These are phyloP conservation scores for Mayetiola destructor DNA, from an alignment of 2,888 invertebrate species.

Conservation along the genomic window DNA sequence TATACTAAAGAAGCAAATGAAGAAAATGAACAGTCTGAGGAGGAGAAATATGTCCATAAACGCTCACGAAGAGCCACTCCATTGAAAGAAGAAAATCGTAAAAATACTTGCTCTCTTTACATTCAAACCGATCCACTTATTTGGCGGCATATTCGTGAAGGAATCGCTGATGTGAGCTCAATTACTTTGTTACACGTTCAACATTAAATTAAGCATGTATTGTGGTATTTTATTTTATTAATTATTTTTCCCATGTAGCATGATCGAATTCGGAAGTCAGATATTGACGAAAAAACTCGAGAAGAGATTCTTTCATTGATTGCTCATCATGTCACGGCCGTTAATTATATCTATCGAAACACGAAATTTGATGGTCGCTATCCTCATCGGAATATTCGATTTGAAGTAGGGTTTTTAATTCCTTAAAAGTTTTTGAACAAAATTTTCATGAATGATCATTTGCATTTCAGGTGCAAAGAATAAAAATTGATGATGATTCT, in stretches of 20 bases:
- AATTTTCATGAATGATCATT: background rate
- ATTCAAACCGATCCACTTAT: slow-evolving; percentile 97
- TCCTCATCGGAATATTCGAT: slow-evolving; percentile 86
- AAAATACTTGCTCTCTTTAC: slow-evolving; percentile 85
- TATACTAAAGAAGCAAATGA: slow-evolving; percentile 63
- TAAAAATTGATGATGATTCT: slow-evolving; percentile 83
- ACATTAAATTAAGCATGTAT: background rate
- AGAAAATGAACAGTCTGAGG: slow-evolving; percentile 33
- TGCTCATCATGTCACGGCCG: slow-evolving; percentile 95
- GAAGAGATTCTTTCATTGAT: slow-evolving; percentile 96
- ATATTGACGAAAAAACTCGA: slow-evolving; percentile 74
- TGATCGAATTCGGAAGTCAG: slow-evolving; percentile 50
- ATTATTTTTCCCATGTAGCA: slow-evolving; percentile 42
- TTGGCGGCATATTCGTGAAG: slow-evolving; percentile 84
- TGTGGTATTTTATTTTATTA: slow-evolving; percentile 10
- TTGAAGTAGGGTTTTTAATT: slow-evolving; percentile 62
- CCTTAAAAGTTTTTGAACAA: background rate
- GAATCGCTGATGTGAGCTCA: slow-evolving; percentile 57
- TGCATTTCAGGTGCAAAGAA: slow-evolving; percentile 30
- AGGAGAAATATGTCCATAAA: slow-evolving; percentile 28
- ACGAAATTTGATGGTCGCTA: slow-evolving; percentile 84
- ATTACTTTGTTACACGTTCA: background rate
- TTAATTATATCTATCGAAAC: slow-evolving; percentile 91
- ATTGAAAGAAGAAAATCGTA: slow-evolving; percentile 49
- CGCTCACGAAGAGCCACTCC: slow-evolving; percentile 43